A percentile compares a stretch with the other conserved stretches of the same genome.
phyloP scores from a whole-genome alignment of 2,797 vertebrate species.

The Diceros bicornis region DNA sequence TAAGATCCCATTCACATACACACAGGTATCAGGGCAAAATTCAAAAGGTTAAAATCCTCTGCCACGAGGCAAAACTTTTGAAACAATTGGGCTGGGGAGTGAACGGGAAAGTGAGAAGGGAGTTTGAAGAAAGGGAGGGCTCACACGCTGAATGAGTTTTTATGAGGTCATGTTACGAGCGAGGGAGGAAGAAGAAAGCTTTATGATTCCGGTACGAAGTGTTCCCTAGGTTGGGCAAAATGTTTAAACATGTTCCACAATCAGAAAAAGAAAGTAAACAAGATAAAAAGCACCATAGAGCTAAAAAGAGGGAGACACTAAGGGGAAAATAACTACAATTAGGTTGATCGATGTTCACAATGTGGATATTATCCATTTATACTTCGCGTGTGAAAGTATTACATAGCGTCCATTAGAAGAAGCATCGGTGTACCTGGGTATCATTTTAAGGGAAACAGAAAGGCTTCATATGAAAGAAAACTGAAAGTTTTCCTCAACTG shows the following conservation, averaged over 20 bases:
- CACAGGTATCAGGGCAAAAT: neutral
- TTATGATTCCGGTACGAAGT: neutral
- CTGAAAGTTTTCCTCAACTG: neutral
- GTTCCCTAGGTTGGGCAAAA: neutral
- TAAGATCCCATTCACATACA: neutral
- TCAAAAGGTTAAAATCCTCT: conserved; percentile 27
- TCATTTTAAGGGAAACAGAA: neutral
- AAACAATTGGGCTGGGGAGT: neutral
- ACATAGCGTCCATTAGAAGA: neutral
- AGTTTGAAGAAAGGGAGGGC: neutral
- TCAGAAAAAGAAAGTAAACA: neutral
- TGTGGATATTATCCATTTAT: neutral
- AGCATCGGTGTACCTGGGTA: neutral
- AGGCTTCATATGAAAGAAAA: neutral
- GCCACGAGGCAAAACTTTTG: neutral
- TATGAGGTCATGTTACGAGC: neutral
- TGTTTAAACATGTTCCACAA: neutral
- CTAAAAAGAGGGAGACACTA: neutral
- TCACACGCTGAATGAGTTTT: neutral
- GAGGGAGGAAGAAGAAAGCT: conserved; percentile 6
- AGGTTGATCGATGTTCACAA: neutral
- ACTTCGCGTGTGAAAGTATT: neutral
- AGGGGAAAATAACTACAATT: neutral
- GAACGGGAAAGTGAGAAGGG: neutral
- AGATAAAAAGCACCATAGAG: neutral